These are phyloP conservation scores for Verasper variegatus DNA, from an alignment of 2,113 vertebrate genomes.

Conservation along the genomic window DNA sequence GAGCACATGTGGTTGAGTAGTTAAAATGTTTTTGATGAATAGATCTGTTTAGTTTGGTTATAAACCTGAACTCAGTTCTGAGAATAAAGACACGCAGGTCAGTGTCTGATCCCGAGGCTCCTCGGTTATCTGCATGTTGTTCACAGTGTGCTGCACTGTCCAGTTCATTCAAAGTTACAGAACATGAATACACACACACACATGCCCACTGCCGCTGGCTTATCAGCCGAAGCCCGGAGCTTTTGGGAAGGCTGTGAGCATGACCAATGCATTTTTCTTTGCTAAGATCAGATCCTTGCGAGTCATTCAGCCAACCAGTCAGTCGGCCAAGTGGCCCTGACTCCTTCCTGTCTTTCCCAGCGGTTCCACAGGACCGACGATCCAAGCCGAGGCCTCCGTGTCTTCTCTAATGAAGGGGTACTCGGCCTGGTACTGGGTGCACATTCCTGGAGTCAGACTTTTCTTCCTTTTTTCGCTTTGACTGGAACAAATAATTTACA, in stretches of 20 bases:
- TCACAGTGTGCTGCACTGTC: constrained; percentile 5
- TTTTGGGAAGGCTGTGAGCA: constrained; percentile 57
- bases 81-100: constrained; percentile 1
- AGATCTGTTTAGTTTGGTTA: not conserved
- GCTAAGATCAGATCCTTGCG: constrained; percentile 65
- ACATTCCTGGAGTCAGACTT: constrained; percentile 25
- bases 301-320: constrained; percentile 48
- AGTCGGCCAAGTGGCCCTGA: constrained; percentile 51
- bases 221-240: constrained; percentile 53
- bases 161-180: constrained; percentile 16
- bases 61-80: not conserved
- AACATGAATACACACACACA: constrained; percentile 24
- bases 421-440: constrained; percentile 16
- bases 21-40: constrained; percentile 9
- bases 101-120: constrained; percentile 5
- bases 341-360: constrained; percentile 62
- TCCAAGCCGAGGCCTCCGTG: constrained; percentile 33
- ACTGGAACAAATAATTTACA: not conserved
- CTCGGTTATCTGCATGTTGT: constrained; percentile 7
- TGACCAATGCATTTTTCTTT: constrained; percentile 69
- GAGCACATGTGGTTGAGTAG: not conserved
- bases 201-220: constrained; percentile 22
- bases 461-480: not conserved
- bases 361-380: constrained; percentile 29
- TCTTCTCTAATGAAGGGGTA: constrained; percentile 32